Base-by-base conservation (phyloP, 2,113 vertebrate species). In the Mola mola region DNA sequence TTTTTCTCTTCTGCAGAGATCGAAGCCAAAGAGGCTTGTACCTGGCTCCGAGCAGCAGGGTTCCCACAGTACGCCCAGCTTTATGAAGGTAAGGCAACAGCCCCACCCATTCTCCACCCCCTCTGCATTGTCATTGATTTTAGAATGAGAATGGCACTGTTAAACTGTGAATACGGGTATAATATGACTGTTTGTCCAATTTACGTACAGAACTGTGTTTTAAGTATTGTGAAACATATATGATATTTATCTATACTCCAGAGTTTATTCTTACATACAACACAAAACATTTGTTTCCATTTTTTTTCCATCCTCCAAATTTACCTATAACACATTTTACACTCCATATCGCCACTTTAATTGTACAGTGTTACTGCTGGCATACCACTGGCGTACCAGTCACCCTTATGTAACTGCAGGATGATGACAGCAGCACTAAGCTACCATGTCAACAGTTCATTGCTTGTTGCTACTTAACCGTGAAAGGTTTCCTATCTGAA, bases 21-120 rank as follows among this genome's bases (percentile, higher is more conserved):
- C 0, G 93, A 96, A 91, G 94, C 94, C 69, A 93, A 92, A 89
- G 91, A 93, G 70, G 93, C 93, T 1, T 95, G 93, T 2, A 92
- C 89, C 11, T 96, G 95, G 95, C 92, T 96, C 38, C 88, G 94
- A 13, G 94, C 94, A 0, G 92, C 94, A 0, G 94, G 94, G n/a
- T 96, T 95, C 77, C 94, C 94, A 5, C 94, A 95, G 82, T 95
- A 95, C 52, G 94, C 92, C 37, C 95, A 96, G 79, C 92, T 94
- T 33, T 95, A 95, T 1, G 94, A 95, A 94, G 95, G 95, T 96
- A 88, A 92, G 80, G 0, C 44, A 1, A 47, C 37, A 36, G 11
- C 12, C 1, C 33, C 16, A 1, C 24, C 33, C 37, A 28, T 13
- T 43, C 3, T 16, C 6, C 10, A 41, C 8, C 10, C 9, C 42